Evolutionary conservation across 2,113 vertebrate species (phyloP).

Genomic region (Macquaria ambigua): DNA sequence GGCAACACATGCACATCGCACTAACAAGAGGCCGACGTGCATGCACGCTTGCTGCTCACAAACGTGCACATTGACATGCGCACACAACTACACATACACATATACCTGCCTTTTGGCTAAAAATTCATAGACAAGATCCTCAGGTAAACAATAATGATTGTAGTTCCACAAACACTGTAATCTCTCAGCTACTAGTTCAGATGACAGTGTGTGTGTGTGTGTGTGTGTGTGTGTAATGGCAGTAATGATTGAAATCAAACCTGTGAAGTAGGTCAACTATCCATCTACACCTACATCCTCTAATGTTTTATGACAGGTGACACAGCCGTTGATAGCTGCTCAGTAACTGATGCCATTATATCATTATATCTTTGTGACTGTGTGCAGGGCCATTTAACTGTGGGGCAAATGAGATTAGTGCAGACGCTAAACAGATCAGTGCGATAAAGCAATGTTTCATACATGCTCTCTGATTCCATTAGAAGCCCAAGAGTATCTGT

Average conservation of each 20-base stretch:
- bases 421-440: slow-evolving; percentile 56
- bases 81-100: slow-evolving; percentile 3
- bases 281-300: slow-evolving; percentile 48
- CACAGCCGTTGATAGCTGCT: slow-evolving; percentile 23
- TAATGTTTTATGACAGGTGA: slow-evolving; percentile 44
- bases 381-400: slow-evolving; percentile 56
- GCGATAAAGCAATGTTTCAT: slow-evolving; percentile 62
- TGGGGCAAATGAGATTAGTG: slow-evolving; percentile 63
- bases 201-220: slow-evolving; percentile 3
- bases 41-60: background rate
- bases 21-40: slow-evolving; percentile 2
- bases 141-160: slow-evolving; percentile 14
- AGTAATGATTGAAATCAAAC: slow-evolving; percentile 42
- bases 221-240: slow-evolving; percentile 2
- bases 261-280: slow-evolving; percentile 44
- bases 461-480: slow-evolving; percentile 64
- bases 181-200: slow-evolving; percentile 11
- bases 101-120: slow-evolving; percentile 7
- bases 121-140: background rate
- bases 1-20: background rate
- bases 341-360: slow-evolving; percentile 50
- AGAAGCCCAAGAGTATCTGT: slow-evolving; percentile 37
- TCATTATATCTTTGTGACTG: slow-evolving; percentile 39
- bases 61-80: slow-evolving; percentile 4
- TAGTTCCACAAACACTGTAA: slow-evolving; percentile 26